Percentiles rank a stretch among this genome's conserved stretches.
Conservation (phyloP, 2,888 invertebrate species). For the Criorhina ranunculi region DNA sequence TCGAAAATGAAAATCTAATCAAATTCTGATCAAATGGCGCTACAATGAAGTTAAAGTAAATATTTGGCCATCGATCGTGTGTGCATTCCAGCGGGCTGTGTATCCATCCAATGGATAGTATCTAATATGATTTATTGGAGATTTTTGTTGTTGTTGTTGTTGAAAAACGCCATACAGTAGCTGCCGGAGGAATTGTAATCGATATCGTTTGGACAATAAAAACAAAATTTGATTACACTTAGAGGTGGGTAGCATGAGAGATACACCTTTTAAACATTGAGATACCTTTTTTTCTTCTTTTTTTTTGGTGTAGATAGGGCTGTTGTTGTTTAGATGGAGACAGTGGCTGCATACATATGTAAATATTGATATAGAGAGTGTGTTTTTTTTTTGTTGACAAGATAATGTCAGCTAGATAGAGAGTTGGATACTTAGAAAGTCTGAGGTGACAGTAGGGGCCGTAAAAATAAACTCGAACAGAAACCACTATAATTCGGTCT, state of each 20-base stretch:
- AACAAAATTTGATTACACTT: constrained; percentile 45
- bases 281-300: constrained; percentile 24
- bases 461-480: neutral
- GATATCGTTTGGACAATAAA: constrained; percentile 41
- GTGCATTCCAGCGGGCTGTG: neutral
- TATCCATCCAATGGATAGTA: constrained; percentile 28
- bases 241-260: neutral
- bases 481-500: neutral
- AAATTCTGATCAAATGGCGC: constrained; percentile 77
- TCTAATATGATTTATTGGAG: constrained; percentile 58
- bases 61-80: constrained; percentile 57
- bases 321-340: constrained; percentile 16
- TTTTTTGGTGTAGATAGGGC: constrained; percentile 3
- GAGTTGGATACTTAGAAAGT: neutral
- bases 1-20: constrained; percentile 75
- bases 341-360: constrained; percentile 52
- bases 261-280: constrained; percentile 27
- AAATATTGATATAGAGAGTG: constrained; percentile 50
- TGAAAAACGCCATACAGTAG: constrained; percentile 49
- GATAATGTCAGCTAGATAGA: constrained; percentile 38
- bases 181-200: constrained; percentile 39
- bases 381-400: constrained; percentile 28
- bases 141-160: too few relatives aligned
- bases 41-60: constrained; percentile 75
- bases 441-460: neutral